phyloP scores from a whole-genome alignment of 2,797 vertebrate genomes.

The Sparus aurata region DNA sequence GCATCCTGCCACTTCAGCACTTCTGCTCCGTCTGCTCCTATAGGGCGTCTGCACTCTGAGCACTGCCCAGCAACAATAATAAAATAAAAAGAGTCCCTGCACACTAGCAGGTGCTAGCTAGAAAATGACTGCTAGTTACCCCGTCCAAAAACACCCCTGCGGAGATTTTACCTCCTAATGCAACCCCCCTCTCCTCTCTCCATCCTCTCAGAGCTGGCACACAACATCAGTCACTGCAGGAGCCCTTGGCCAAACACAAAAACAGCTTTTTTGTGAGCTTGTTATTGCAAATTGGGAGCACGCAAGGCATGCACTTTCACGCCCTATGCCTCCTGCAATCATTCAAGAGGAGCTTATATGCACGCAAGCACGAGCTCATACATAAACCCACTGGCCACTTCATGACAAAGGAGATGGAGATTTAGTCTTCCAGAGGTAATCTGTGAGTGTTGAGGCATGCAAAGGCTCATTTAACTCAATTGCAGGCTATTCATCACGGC shows the following conservation, averaged over 20 bases:
- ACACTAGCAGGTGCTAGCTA: conserved; percentile 68
- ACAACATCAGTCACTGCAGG: conserved; percentile 60
- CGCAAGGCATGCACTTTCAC: conserved; percentile 68
- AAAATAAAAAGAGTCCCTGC: conserved; percentile 20
- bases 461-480: conserved; percentile 46
- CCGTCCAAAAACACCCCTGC: conserved; percentile 54
- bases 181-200: conserved; percentile 34
- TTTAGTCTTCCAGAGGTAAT: conserved; percentile 29
- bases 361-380: conserved; percentile 66
- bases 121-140: conserved; percentile 76
- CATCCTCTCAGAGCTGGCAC: conserved; percentile 63
- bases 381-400: conserved; percentile 57
- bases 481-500: conserved; percentile 38
- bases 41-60: conserved; percentile 48
- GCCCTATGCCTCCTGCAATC: conserved; percentile 68
- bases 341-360: conserved; percentile 66
- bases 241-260: conserved; percentile 66
- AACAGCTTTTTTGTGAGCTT: conserved; percentile 70
- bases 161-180: conserved; percentile 62
- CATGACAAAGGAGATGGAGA: conserved; percentile 63
- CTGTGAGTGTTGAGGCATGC: conserved; percentile 43
- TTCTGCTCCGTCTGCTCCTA: conserved; percentile 57
- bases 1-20: conserved; percentile 64
- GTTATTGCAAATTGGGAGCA: conserved; percentile 77
- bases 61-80: conserved; percentile 27